Conservation (phyloP, 2,113 vertebrate species). For the Theristicus caerulescens region DNA sequence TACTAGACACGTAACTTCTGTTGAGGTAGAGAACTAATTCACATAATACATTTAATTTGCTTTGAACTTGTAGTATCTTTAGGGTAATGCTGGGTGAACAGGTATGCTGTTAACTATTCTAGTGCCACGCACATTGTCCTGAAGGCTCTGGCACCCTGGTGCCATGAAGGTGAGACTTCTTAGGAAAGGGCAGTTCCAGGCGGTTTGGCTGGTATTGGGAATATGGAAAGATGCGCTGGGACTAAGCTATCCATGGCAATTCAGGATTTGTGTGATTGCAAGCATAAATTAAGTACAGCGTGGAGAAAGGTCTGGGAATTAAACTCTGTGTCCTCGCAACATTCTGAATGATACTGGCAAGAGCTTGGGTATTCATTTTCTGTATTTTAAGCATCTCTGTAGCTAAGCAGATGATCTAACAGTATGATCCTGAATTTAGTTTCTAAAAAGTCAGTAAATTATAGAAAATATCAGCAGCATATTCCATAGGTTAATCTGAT, state of each 20-base stretch:
- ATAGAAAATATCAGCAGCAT: not conserved
- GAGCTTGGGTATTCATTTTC: not conserved
- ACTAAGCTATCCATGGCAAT: not conserved
- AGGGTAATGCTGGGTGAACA: not conserved
- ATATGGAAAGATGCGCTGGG: not conserved
- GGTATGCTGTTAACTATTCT: not conserved
- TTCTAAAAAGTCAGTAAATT: slow-evolving; percentile 1
- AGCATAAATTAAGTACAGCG: not conserved
- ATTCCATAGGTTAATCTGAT: slow-evolving; percentile 17
- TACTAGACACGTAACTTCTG: not conserved
- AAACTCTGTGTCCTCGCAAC: not conserved
- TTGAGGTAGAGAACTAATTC: not conserved
- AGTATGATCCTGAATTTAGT: slow-evolving; percentile 10
- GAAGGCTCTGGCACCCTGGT: not conserved
- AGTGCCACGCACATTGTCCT: not conserved
- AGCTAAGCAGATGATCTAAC: slow-evolving; percentile 37
- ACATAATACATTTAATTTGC: not conserved
- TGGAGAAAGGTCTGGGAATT: not conserved
- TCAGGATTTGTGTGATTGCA: not conserved
- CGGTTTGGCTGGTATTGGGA: not conserved
- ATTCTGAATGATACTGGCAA: not conserved
- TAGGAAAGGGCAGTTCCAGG: not conserved
- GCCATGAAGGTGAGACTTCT: not conserved
- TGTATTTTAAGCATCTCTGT: slow-evolving; percentile 19
- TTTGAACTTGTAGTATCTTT: not conserved